A percentile compares a stretch with the other conserved stretches of the same genome.
Evolutionary conservation across 2,797 vertebrate species (phyloP).

Genomic region (Nasua narica): DNA sequence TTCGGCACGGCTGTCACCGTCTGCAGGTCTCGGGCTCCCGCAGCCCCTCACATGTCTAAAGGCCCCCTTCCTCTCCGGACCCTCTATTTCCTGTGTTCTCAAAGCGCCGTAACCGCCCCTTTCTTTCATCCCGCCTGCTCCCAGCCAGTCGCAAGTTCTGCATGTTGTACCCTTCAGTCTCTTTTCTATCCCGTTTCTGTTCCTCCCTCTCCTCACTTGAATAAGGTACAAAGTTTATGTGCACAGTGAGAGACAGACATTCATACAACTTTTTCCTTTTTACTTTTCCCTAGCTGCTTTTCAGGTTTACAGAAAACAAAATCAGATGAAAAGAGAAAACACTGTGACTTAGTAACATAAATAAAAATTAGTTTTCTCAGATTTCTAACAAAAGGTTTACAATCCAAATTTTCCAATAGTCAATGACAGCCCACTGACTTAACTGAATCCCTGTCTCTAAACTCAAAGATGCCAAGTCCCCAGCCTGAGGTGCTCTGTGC

Average conservation of each 20-base stretch:
- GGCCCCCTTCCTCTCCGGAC: background rate
- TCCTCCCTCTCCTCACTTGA: no score
- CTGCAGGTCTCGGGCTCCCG: accelerated
- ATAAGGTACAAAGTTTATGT: no score
- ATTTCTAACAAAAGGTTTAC: background rate
- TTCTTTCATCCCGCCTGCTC: no score
- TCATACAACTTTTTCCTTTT: background rate
- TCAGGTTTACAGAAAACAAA: background rate
- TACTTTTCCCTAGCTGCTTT: background rate
- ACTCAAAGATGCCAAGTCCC: background rate
- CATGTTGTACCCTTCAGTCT: background rate
- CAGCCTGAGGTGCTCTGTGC: background rate
- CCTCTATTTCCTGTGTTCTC: no score
- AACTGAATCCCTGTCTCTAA: background rate
- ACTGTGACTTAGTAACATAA: background rate
- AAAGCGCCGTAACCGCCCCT: background rate
- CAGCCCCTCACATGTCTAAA: background rate
- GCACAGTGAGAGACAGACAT: background rate
- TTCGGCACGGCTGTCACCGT: background rate
- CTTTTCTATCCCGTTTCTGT: background rate
- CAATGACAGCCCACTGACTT: background rate
- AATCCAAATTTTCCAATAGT: background rate
- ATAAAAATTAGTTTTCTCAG: background rate
- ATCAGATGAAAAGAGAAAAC: background rate
- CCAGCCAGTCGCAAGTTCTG: background rate